A percentile compares a stretch with the other conserved stretches of the same genome.
These are phyloP conservation scores for Halichondria panicea DNA, from an alignment of 37 sponge, comb jelly and placozoan species.

Conservation along the genomic window DNA sequence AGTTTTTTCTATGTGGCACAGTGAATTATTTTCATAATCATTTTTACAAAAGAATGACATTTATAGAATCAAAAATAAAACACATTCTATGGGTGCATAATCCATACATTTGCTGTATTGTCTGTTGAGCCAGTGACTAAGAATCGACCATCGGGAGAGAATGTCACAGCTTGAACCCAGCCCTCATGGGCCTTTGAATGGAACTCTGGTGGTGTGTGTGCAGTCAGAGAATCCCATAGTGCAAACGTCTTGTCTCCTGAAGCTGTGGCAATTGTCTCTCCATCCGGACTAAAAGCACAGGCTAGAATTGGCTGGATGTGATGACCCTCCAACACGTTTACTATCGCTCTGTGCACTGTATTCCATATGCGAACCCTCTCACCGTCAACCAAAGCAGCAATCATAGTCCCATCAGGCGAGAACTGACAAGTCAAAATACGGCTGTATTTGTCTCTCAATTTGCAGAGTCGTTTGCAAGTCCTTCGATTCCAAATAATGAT, in stretches of 20 bases:
- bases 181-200: conserved; percentile 68
- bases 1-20: no score
- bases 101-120: conserved; percentile 60
- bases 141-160: conserved; percentile 57
- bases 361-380: conserved; percentile 82
- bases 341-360: conserved; percentile 26
- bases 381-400: conserved; percentile 71
- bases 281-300: conserved; percentile 77
- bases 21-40: no score
- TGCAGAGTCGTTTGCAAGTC: conserved; percentile 58
- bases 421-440: conserved; percentile 68
- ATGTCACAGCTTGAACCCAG: conserved; percentile 63
- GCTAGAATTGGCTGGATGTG: conserved; percentile 49
- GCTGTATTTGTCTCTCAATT: conserved; percentile 57
- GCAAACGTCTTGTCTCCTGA: conserved; percentile 68
- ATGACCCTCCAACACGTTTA: conserved; percentile 62
- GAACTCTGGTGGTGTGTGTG: conserved; percentile 18
- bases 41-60: neutral
- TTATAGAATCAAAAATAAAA: neutral
- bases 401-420: conserved; percentile 74
- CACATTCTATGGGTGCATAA: neutral
- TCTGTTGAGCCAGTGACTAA: conserved; percentile 70
- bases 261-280: conserved; percentile 56
- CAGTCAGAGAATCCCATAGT: conserved; percentile 47
- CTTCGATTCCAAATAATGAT: conserved; percentile 79